Conservation (phyloP, 2,113 vertebrate species). For the Eptesicus fuscus region DNA sequence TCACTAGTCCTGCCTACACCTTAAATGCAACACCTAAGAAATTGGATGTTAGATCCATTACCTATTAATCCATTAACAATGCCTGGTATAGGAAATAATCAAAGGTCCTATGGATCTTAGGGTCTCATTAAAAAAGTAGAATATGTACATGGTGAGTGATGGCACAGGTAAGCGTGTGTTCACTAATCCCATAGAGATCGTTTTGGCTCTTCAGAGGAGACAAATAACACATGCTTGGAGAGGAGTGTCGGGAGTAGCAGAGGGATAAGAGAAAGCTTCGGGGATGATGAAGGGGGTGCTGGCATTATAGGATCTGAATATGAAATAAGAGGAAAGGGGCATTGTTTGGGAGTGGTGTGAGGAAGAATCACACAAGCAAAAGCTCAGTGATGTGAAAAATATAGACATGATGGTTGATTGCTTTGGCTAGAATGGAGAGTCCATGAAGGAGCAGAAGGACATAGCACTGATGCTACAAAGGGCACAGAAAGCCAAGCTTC, state of each 20-base stretch:
- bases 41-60: neutral
- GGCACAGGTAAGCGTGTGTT: neutral
- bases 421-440: neutral
- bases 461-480: neutral
- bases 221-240: neutral
- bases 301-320: neutral
- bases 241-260: neutral
- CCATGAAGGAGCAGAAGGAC: neutral
- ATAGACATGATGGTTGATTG: rapidly evolving
- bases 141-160: neutral
- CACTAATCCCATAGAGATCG: too few species aligned
- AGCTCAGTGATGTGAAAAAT: neutral
- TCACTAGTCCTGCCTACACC: neutral
- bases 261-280: neutral
- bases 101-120: neutral
- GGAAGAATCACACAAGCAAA: neutral
- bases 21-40: neutral
- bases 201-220: neutral
- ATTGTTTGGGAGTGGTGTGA: rapidly evolving
- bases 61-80: neutral
- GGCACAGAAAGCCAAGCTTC: neutral
- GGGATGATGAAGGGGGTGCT: neutral
- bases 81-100: neutral
- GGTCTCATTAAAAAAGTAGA: neutral
- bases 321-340: neutral